Conservation (phyloP, 2,888 invertebrate genomes). For the Pachycephus smyrnensis region DNA sequence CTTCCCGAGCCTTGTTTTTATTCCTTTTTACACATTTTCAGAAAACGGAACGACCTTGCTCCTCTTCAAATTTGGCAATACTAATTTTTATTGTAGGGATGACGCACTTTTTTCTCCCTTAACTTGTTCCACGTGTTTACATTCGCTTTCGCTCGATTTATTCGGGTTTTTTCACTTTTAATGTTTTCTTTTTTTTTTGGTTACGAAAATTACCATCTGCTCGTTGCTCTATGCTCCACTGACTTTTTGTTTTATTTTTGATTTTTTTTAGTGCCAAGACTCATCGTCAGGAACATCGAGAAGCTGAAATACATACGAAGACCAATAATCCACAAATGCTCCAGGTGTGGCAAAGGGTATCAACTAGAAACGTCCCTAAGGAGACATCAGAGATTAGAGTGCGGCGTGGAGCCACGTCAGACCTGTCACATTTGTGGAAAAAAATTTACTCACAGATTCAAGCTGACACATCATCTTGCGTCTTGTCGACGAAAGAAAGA, state of each 20-base stretch:
- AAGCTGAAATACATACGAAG: slow-evolving; percentile 26
- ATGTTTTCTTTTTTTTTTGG: no score
- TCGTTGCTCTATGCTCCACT: no score
- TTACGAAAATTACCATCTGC: no score
- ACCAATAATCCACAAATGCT: slow-evolving; percentile 40
- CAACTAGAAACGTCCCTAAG: slow-evolving; percentile 38
- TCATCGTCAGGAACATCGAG: slow-evolving; percentile 39
- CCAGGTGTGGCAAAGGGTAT: slow-evolving; percentile 40
- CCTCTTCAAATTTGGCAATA: no score
- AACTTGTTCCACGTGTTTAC: no score
- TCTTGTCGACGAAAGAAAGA: slow-evolving; percentile 37
- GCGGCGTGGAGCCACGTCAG: slow-evolving; percentile 50
- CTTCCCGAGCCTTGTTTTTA: no score
- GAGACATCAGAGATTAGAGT: slow-evolving; percentile 51
- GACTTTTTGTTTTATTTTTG: slow-evolving; percentile 13
- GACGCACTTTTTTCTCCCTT: no score
- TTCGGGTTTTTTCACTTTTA: no score
- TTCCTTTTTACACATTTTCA: no score
- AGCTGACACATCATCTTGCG: slow-evolving; percentile 38
- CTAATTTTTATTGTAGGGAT: no score
- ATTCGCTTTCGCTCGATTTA: no score
- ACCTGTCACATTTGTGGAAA: slow-evolving; percentile 51
- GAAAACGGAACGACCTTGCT: no score
- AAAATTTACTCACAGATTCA: slow-evolving; percentile 45
- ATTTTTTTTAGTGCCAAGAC: slow-evolving; percentile 39